Conservation (phyloP, 2,113 vertebrate genomes). For the Gracilinanus agilis region DNA sequence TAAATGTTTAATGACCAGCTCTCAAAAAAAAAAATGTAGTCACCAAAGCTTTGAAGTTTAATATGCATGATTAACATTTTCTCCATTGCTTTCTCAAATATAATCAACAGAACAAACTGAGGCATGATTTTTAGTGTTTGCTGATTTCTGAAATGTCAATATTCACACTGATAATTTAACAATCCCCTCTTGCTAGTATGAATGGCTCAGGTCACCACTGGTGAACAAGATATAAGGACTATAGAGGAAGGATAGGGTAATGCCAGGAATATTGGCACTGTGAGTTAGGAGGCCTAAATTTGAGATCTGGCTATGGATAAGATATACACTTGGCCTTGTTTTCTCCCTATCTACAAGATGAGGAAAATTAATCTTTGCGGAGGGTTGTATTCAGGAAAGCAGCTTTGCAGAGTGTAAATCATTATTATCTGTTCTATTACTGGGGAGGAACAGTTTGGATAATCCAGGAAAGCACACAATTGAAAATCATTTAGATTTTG, state of each 20-base stretch:
- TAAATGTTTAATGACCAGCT: background rate
- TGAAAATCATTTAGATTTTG: background rate
- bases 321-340: background rate
- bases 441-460: background rate
- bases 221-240: background rate
- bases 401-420: background rate
- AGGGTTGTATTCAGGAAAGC: no score
- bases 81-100: background rate
- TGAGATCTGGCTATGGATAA: background rate
- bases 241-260: background rate
- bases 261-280: background rate
- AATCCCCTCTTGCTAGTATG: background rate
- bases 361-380: background rate
- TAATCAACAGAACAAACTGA: background rate
- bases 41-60: background rate
- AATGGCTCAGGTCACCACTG: background rate
- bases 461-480: background rate
- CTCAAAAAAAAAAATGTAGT: background rate
- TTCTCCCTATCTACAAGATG: background rate
- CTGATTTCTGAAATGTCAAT: background rate
- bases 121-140: background rate
- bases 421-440: background rate
- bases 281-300: background rate
- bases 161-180: background rate
- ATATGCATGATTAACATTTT: background rate